Evolutionary conservation across 64 coral and sea anemone species (phyloP).

Genomic region (Orbicella faveolata): DNA sequence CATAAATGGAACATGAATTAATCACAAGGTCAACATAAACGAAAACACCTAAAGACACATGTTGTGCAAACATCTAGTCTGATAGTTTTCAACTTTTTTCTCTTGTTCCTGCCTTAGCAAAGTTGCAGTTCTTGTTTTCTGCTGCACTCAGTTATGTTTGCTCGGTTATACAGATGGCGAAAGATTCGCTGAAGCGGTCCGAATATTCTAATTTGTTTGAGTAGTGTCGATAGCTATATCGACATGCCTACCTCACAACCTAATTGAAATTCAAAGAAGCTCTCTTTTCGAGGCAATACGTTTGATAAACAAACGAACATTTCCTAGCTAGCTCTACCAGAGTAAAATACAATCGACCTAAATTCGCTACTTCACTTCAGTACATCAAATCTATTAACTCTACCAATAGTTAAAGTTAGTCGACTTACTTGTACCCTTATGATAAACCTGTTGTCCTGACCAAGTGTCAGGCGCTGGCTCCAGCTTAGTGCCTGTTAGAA

Average conservation of each 20-base stretch:
- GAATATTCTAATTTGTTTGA: constrained; percentile 23
- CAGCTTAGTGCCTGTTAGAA: background rate
- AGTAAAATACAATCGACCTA: background rate
- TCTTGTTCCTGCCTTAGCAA: too few relatives aligned
- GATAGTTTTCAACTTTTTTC: too few relatives aligned
- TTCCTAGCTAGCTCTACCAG: background rate
- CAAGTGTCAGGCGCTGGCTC: background rate
- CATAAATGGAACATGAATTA: constrained; percentile 11
- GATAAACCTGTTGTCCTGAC: background rate
- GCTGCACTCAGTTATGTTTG: background rate
- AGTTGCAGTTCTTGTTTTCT: too few relatives aligned
- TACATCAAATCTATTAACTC: background rate
- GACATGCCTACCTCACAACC: background rate
- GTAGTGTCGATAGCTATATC: background rate
- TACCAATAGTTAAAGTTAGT: background rate
- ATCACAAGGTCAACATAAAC: background rate
- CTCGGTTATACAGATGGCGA: background rate
- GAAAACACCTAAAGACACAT: background rate
- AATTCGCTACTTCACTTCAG: background rate
- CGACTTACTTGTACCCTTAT: background rate
- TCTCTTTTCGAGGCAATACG: background rate
- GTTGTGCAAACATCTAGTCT: background rate
- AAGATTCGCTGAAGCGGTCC: background rate
- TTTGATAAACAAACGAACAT: constrained; percentile 14
- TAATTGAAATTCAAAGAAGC: constrained; percentile 37